These are phyloP conservation scores for Morpho deidamia DNA, from an alignment of 2,888 invertebrate species.

Conservation along the genomic window DNA sequence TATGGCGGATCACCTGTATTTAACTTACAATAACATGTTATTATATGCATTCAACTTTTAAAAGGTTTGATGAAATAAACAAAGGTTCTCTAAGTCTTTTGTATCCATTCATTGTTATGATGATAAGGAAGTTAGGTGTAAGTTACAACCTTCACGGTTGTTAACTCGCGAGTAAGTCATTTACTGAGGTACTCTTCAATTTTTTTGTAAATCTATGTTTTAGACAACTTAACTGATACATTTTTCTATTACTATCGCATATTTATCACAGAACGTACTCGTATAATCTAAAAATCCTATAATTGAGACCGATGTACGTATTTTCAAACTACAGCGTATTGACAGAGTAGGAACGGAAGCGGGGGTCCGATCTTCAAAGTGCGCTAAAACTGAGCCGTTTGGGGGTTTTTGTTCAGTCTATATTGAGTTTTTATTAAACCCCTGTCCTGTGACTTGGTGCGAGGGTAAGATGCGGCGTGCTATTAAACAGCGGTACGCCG, in stretches of 20 bases:
- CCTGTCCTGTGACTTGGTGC: too few relatives aligned
- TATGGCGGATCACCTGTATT: neutral
- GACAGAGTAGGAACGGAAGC: too few relatives aligned
- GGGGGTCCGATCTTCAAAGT: too few relatives aligned
- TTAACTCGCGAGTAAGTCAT: slow-evolving; percentile 8
- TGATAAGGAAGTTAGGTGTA: slow-evolving; percentile 9
- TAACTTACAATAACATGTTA: slow-evolving; percentile 9
- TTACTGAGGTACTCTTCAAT: neutral
- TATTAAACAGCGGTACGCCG: too few relatives aligned
- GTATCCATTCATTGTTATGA: slow-evolving; percentile 3
- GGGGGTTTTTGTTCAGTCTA: too few relatives aligned
- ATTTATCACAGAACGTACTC: too few relatives aligned
- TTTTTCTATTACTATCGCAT: neutral
- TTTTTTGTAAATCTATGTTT: slow-evolving; percentile 7
- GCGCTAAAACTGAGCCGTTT: too few relatives aligned
- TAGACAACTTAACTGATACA: slow-evolving; percentile 1
- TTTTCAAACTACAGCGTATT: too few relatives aligned
- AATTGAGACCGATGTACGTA: too few relatives aligned
- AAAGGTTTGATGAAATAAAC: slow-evolving; percentile 7
- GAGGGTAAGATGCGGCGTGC: too few relatives aligned
- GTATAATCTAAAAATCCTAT: too few relatives aligned
- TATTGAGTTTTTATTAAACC: too few relatives aligned
- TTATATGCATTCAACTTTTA: slow-evolving; percentile 12
- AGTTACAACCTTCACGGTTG: slow-evolving; percentile 14
- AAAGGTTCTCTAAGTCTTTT: slow-evolving; percentile 4